phyloP scores from a whole-genome alignment of 1,140 invertebrate species.

The Nilaparvata lugens region DNA sequence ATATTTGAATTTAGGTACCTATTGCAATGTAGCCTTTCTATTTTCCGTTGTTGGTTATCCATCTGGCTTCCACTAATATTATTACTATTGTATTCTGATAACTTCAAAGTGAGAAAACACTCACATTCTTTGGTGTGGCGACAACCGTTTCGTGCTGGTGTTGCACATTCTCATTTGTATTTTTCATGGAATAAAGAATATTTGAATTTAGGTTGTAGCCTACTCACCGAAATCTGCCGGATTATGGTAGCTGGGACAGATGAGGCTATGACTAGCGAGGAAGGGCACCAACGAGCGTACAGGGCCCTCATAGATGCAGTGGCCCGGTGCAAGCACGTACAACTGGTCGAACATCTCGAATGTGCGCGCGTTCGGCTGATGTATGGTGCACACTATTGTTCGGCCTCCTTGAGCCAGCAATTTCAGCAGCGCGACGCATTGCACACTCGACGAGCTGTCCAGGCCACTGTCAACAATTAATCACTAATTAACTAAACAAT shows the following conservation, averaged over 20 bases:
- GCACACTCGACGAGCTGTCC: constrained; percentile 83
- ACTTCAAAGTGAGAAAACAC: no score
- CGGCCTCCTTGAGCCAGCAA: constrained; percentile 74
- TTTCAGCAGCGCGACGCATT: constrained; percentile 73
- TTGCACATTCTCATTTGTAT: no score
- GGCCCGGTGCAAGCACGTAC: constrained; percentile 74
- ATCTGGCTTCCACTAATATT: no score
- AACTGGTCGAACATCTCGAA: constrained; percentile 93
- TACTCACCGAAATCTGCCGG: constrained; percentile 83
- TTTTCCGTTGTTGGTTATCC: no score
- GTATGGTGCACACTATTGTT: constrained; percentile 90
- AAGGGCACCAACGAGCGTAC: constrained; percentile 65
- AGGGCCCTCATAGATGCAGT: constrained; percentile 79
- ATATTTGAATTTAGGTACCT: no score
- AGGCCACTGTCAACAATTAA: constrained; percentile 58
- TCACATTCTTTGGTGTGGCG: no score
- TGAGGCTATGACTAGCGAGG: constrained; percentile 58
- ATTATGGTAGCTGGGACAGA: constrained; percentile 89
- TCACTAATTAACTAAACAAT: no score
- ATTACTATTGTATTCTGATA: no score
- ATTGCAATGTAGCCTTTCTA: no score
- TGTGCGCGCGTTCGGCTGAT: constrained; percentile 87
- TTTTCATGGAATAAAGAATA: no score
- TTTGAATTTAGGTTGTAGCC: no score
- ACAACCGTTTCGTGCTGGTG: no score